Evolutionary conservation across 1,140 invertebrate species (phyloP).

Genomic region (Brachionus calyciflorus): DNA sequence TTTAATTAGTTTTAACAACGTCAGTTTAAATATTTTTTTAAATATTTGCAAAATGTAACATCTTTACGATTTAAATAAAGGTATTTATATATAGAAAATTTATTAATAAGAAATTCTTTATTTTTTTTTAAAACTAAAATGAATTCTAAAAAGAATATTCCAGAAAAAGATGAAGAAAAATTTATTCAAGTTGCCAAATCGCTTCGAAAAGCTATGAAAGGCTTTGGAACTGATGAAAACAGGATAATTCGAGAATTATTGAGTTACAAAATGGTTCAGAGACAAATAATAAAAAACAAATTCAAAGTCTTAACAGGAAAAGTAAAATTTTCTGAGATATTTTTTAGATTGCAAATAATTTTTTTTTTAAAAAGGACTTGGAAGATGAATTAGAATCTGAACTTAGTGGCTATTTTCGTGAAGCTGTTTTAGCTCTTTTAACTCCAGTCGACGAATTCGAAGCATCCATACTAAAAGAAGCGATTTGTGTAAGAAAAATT

Average conservation of each 20-base stretch:
- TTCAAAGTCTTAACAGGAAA: conserved; percentile 37
- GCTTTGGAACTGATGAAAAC: conserved; percentile 62
- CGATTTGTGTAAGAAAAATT: background rate
- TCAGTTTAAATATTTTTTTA: no score
- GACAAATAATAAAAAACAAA: conserved; percentile 60
- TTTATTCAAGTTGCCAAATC: conserved; percentile 58
- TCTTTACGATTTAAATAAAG: no score
- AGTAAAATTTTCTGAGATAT: no score
- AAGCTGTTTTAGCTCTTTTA: conserved; percentile 79
- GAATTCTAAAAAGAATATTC: no score
- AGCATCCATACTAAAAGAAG: conserved; percentile 48
- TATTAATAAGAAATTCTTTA: no score
- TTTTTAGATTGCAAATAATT: no score
- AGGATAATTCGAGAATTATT: conserved; percentile 63
- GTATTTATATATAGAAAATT: no score
- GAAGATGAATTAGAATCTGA: conserved; percentile 78
- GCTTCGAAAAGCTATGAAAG: conserved; percentile 59
- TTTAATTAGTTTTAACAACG: no score
- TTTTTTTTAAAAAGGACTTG: conserved; percentile 56
- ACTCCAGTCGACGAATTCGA: conserved; percentile 59
- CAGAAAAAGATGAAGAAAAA: conserved; percentile 39
- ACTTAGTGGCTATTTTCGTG: conserved; percentile 78
- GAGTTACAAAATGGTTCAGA: conserved; percentile 58
- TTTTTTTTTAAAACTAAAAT: no score
- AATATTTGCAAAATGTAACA: no score